phyloP scores from a whole-genome alignment of 2,113 vertebrate genomes.

The Hiodon alosoides region DNA sequence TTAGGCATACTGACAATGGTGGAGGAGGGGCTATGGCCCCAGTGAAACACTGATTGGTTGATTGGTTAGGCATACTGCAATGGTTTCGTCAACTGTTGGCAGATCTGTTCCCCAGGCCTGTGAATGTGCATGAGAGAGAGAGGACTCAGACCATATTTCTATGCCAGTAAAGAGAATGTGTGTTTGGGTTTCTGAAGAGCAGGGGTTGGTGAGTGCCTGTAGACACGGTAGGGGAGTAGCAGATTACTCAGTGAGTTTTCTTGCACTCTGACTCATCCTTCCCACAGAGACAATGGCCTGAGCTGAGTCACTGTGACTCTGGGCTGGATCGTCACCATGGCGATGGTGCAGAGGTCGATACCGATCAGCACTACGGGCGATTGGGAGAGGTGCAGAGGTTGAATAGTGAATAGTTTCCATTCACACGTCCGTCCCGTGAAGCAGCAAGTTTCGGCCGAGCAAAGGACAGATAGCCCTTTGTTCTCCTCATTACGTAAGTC shows the following conservation, averaged over 20 bases:
- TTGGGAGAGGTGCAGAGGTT: neutral
- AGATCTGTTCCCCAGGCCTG: too few species aligned
- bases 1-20: too few species aligned
- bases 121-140: too few species aligned
- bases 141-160: too few species aligned
- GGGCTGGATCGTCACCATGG: neutral
- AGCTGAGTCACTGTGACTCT: constrained; percentile 39
- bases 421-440: neutral
- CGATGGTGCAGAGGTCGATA: neutral
- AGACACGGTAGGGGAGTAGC: too few species aligned
- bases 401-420: neutral
- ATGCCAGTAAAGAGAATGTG: neutral
- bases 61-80: too few species aligned
- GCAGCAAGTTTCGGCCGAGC: constrained; percentile 3
- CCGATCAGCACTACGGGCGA: neutral
- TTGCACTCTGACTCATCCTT: constrained; percentile 25
- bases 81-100: too few species aligned
- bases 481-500: constrained; percentile 16
- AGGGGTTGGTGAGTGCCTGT: neutral
- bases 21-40: too few species aligned
- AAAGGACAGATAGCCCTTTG: constrained; percentile 2
- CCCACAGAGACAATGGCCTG: constrained; percentile 1
- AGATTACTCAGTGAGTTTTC: neutral
- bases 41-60: too few species aligned
- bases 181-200: too few species aligned